Percentiles rank a stretch among this genome's conserved stretches.
Conservation (phyloP, 1,140 invertebrate genomes). For the Acromyrmex heyeri region DNA sequence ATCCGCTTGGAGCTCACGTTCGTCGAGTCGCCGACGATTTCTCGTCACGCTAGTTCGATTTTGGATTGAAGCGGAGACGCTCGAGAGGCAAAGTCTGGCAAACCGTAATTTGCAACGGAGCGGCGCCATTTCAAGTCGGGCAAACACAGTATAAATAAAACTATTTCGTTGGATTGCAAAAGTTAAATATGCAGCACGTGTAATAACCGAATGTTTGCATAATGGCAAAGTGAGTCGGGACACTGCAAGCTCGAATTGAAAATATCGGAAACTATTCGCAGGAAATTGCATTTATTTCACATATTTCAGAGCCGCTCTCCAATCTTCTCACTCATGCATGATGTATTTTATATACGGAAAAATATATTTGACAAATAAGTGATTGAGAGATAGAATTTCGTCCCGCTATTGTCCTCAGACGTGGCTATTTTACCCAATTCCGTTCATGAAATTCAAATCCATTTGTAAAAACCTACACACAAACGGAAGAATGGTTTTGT, state of each 20-base stretch:
- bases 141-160: not conserved
- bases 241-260: conserved; percentile 3
- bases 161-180: not conserved
- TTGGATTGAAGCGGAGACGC: not conserved
- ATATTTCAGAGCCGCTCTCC: not conserved
- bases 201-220: conserved; percentile 22
- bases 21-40: conserved; percentile 23
- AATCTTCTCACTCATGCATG: not conserved
- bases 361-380: not conserved
- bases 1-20: conserved; percentile 8
- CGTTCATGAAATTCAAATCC: conserved; percentile 3
- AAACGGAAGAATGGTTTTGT: conserved; percentile 23
- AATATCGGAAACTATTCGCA: conserved; percentile 3
- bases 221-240: not conserved
- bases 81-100: not conserved
- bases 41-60: conserved; percentile 29
- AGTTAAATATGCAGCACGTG: not conserved
- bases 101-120: conserved; percentile 1
- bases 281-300: conserved; percentile 5
- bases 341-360: not conserved
- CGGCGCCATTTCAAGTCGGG: conserved; percentile 5
- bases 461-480: not conserved
- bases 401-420: not conserved
- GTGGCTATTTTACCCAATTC: not conserved
- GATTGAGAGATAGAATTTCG: not conserved